These are phyloP conservation scores for Trematomus loennbergii DNA, from an alignment of 2,113 vertebrate species.

Conservation along the genomic window DNA sequence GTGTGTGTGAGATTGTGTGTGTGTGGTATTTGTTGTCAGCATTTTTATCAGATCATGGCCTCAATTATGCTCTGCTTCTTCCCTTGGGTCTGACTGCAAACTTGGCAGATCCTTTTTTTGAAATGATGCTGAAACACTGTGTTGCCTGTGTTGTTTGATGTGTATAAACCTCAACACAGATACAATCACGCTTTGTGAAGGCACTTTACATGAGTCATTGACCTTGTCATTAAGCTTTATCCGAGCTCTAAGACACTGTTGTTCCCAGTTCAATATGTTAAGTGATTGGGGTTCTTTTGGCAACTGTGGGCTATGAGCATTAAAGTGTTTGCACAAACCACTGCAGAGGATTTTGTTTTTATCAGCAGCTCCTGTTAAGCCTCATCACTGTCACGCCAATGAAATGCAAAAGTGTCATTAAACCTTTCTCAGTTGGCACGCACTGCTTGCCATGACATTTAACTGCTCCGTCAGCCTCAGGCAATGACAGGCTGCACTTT, in stretches of 20 bases:
- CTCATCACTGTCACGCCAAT: slow-evolving; percentile 56
- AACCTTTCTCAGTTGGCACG: slow-evolving; percentile 43
- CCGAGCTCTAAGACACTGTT: background rate
- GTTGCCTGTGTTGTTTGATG: slow-evolving; percentile 7
- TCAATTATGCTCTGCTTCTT: slow-evolving; percentile 38
- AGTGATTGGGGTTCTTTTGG: slow-evolving; percentile 10
- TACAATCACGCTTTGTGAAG: slow-evolving; percentile 3
- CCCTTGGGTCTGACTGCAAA: slow-evolving; percentile 19
- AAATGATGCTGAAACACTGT: slow-evolving; percentile 23
- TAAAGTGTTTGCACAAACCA: background rate
- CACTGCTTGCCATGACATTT: slow-evolving; percentile 64
- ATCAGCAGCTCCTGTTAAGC: slow-evolving; percentile 39
- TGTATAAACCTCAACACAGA: slow-evolving; percentile 13
- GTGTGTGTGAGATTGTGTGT: background rate
- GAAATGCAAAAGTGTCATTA: slow-evolving; percentile 54
- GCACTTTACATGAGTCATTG: slow-evolving; percentile 22
- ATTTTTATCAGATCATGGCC: slow-evolving; percentile 51
- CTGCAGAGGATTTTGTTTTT: slow-evolving; percentile 36
- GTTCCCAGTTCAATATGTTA: slow-evolving; percentile 4
- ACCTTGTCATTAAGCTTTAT: slow-evolving; percentile 27
- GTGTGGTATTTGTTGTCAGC: slow-evolving; percentile 45
- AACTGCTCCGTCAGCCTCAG: slow-evolving; percentile 28
- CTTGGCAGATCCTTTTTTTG: slow-evolving; percentile 19
- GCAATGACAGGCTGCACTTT: slow-evolving; percentile 39
- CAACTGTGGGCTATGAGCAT: slow-evolving; percentile 1